Evolutionary conservation across 2,888 invertebrate genomes (phyloP), one percentile per base, ranked within the genome.

Genomic region (Tachina lurida): DNA sequence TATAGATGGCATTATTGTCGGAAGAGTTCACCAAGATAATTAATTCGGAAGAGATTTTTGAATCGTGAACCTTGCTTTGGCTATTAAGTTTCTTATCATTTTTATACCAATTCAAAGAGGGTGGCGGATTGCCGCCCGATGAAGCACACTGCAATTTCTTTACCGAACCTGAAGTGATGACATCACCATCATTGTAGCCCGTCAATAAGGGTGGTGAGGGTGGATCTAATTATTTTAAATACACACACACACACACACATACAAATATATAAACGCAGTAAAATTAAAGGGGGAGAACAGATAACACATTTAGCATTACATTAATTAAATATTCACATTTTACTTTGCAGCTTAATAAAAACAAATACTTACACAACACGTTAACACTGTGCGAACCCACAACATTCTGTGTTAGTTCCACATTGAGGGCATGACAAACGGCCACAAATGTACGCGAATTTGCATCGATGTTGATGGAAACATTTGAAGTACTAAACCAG

Each of bases 1-100:
- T 92, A 82, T 92, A 92, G 56, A 91, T 92, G 74, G 92, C 91
- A 87, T 91, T 91, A 65, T 92, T 92, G 47, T 92, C 91, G 17
- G 92, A 91, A 19, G 92, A 90, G 81, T 92, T 92, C 1, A 92
- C 90, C 74, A 92, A 73, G 8, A 92, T 88, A 7, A 91, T 91
- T 45, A 92, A 80, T 52, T 92, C 91, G 0, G 91, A 92, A 58
- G 83, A 86, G 15, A 92, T 91, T 74, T 91, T 90, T 10, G 88
- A 90, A 12, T 91, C 91, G 65, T 88, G 88, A 7, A 90, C 60
- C 82, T 91, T 92, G 8, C 90, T 87, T 41, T 89, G 89, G 4
- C 89, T 90, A 87, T 92, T 92, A 3, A 92, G 60, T 45, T 91
- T 90, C 76, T 92, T 92, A 49, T 92, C 91, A 52, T 92, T 92